A percentile compares a stretch with the other conserved stretches of the same genome.
Conservation (phyloP, 2,888 invertebrate genomes). For the Halocaridina rubra region DNA sequence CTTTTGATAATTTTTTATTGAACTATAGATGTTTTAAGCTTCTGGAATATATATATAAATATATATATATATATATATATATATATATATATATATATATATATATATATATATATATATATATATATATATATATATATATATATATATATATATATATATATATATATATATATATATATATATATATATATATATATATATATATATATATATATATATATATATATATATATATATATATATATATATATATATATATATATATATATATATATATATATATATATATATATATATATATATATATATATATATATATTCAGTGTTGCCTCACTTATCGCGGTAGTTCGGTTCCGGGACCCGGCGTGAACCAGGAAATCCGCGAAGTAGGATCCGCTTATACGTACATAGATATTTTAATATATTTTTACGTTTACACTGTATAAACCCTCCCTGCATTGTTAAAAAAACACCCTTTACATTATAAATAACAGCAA, state of each 20-base stretch:
- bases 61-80: slow-evolving; percentile 37
- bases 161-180: slow-evolving; percentile 13
- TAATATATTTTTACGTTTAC: too few species aligned
- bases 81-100: slow-evolving; percentile 35
- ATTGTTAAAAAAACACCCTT: too few species aligned
- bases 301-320: too few species aligned
- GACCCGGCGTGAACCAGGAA: too few species aligned
- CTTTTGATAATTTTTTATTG: background rate
- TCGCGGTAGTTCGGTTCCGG: too few species aligned
- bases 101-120: slow-evolving; percentile 21
- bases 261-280: too few species aligned
- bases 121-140: slow-evolving; percentile 24
- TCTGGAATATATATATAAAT: background rate
- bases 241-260: slow-evolving; percentile 7
- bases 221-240: slow-evolving; percentile 15
- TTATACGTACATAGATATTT: too few species aligned
- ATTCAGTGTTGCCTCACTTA: too few species aligned
- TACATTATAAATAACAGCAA: too few species aligned
- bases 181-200: slow-evolving; percentile 34
- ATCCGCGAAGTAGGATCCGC: too few species aligned
- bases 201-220: slow-evolving; percentile 16
- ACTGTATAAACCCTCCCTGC: too few species aligned
- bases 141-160: slow-evolving; percentile 19
- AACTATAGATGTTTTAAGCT: background rate
- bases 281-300: too few species aligned